Evolutionary conservation across 2,113 vertebrate species (phyloP).

Genomic region (Physeter macrocephalus): DNA sequence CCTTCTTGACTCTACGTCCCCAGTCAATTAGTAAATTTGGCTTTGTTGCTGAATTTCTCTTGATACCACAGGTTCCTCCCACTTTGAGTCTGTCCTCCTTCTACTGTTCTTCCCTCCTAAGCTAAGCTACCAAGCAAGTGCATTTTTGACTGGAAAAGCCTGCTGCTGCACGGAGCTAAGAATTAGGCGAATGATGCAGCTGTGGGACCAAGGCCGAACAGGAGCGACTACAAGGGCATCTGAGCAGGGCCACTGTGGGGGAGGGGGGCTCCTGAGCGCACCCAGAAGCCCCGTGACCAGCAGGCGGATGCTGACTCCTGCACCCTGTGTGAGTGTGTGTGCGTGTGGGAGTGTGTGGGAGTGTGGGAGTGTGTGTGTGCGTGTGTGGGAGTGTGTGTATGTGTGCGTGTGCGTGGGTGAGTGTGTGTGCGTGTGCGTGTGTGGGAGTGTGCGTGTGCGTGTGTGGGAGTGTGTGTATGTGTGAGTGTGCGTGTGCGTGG

Average conservation of each 20-base stretch:
- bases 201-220: neutral
- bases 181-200: neutral
- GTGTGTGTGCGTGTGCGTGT: fast-evolving
- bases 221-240: neutral
- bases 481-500: too few species aligned
- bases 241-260: neutral
- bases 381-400: fast-evolving
- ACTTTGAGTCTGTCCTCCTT: neutral
- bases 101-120: neutral
- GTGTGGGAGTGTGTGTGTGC: too few species aligned
- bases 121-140: neutral
- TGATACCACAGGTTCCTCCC: fast-evolving
- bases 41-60: neutral
- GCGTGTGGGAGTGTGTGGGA: neutral
- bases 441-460: too few species aligned
- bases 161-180: neutral
- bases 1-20: too few species aligned
- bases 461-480: neutral
- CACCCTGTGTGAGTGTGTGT: fast-evolving
- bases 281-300: neutral
- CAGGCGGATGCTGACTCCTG: fast-evolving
- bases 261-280: neutral
- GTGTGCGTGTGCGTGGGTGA: too few species aligned
- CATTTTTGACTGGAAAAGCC: neutral
- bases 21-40: neutral